phyloP scores from a whole-genome alignment of 2,113 vertebrate genomes.

The Notiomystis cincta region DNA sequence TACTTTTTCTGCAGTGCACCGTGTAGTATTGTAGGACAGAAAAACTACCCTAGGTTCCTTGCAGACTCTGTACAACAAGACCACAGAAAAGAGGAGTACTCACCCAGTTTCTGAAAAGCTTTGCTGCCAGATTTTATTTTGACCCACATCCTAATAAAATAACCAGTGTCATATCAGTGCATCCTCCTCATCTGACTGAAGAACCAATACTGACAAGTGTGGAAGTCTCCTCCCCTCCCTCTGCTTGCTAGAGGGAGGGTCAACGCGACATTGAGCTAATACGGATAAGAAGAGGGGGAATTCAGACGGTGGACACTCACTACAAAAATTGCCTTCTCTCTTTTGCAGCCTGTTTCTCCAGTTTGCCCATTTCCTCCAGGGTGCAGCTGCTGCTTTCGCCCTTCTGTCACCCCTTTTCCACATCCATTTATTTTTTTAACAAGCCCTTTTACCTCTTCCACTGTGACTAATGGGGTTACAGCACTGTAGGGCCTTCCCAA shows the following conservation, averaged over 20 bases:
- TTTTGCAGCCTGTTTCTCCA: slow-evolving; percentile 22
- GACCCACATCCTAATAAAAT: slow-evolving; percentile 11
- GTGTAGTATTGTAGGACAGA: background rate
- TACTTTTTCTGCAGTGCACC: background rate
- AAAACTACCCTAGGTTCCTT: background rate
- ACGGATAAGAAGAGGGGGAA: background rate
- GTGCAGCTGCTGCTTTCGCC: slow-evolving; percentile 55
- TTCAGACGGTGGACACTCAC: background rate
- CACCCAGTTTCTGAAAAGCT: background rate
- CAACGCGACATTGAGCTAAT: background rate
- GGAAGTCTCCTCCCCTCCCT: slow-evolving; percentile 38
- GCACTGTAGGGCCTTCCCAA: slow-evolving; percentile 61
- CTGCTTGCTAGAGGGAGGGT: slow-evolving; percentile 37
- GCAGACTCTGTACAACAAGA: background rate
- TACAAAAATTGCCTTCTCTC: background rate
- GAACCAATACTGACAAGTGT: slow-evolving; percentile 48
- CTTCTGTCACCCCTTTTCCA: slow-evolving; percentile 45
- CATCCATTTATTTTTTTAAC: slow-evolving; percentile 67
- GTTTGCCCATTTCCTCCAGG: slow-evolving; percentile 47
- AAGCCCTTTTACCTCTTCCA: slow-evolving; percentile 64
- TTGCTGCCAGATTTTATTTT: slow-evolving; percentile 50
- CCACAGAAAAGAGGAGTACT: background rate
- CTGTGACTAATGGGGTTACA: slow-evolving; percentile 70
- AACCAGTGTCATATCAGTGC: slow-evolving; percentile 42
- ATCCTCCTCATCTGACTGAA: slow-evolving; percentile 27